These are phyloP conservation scores for Epirrhoe alternata DNA, from an alignment of 2,888 invertebrate genomes.

Conservation along the genomic window DNA sequence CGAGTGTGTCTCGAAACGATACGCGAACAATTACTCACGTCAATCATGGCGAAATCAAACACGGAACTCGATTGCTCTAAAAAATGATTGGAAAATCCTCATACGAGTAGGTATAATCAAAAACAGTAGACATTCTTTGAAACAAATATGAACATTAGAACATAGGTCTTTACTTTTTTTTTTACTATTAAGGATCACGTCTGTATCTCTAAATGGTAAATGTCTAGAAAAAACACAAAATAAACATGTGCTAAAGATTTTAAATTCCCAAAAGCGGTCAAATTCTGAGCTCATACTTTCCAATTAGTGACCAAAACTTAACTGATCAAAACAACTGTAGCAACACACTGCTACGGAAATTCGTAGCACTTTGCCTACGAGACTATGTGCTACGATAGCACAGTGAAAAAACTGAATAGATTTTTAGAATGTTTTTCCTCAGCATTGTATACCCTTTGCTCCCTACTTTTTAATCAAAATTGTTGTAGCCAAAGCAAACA, in stretches of 20 bases:
- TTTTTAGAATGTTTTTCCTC: not conserved
- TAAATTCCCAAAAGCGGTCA: not conserved
- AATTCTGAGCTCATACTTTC: no score
- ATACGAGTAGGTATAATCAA: not conserved
- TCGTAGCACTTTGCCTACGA: not conserved
- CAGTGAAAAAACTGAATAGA: not conserved
- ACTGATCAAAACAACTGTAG: no score
- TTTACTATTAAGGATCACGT: no score
- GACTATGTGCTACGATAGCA: not conserved
- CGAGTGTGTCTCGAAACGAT: slow-evolving; percentile 35
- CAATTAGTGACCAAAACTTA: no score
- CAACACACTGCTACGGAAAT: not conserved
- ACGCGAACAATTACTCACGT: slow-evolving; percentile 37
- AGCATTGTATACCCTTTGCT: slow-evolving; percentile 7
- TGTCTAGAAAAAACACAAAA: no score
- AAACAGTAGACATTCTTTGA: not conserved
- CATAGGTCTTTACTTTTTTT: no score
- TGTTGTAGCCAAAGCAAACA: slow-evolving; percentile 55
- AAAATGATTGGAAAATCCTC: not conserved
- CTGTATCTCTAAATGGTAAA: no score
- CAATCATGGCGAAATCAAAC: slow-evolving; percentile 24
- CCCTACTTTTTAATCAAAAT: slow-evolving; percentile 37
- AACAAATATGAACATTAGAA: no score
- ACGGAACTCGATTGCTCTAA: slow-evolving; percentile 6
- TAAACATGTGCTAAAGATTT: not conserved